Evolutionary conservation across 2,797 vertebrate genomes (phyloP).

Genomic region (Muscicapa striata): DNA sequence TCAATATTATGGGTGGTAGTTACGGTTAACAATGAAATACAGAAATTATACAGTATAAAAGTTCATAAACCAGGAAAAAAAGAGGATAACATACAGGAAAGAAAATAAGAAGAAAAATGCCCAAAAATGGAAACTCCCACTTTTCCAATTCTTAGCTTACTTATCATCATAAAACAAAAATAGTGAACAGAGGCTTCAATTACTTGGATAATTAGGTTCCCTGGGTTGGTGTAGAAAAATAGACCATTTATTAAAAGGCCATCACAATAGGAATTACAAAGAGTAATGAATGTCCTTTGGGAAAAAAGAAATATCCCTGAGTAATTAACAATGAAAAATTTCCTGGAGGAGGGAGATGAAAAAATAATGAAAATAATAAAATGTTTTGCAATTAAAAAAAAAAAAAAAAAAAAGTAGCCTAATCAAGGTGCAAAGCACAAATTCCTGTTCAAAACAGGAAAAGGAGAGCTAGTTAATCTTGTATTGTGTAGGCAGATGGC

Average conservation of each 20-base stretch:
- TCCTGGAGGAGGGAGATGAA: not conserved
- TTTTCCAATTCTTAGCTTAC: not conserved
- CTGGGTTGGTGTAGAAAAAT: not conserved
- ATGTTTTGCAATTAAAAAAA: not conserved
- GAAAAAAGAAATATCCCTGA: not conserved
- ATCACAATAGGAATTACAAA: not conserved
- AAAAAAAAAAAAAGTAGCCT: not conserved
- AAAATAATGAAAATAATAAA: not conserved
- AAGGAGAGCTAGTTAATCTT: not conserved
- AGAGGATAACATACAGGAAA: not conserved
- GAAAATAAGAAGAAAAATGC: not conserved
- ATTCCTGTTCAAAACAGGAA: not conserved
- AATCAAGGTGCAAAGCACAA: not conserved
- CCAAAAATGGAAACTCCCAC: not conserved
- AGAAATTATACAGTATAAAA: not conserved
- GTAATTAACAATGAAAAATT: not conserved
- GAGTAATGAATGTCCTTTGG: not conserved
- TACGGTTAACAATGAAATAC: not conserved
- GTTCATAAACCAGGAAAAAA: not conserved
- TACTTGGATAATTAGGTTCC: not conserved
- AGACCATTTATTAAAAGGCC: not conserved
- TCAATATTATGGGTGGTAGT: not conserved
- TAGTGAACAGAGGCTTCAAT: not conserved
- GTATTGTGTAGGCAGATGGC: not conserved
- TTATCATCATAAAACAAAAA: not conserved